phyloP scores from a whole-genome alignment of 1,140 invertebrate species.

The Zaprionus gabonicus region DNA sequence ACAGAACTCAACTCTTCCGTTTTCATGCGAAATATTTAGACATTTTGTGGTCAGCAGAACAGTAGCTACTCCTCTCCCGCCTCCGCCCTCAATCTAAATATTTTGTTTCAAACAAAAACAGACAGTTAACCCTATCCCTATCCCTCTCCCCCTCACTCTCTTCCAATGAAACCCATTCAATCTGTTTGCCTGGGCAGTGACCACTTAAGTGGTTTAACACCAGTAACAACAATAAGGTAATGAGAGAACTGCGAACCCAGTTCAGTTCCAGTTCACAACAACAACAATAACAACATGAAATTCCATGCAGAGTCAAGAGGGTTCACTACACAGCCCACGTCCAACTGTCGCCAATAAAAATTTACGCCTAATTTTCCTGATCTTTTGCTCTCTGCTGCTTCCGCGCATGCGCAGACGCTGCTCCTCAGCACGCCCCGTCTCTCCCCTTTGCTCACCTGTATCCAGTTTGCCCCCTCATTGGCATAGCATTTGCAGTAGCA shows the following conservation, averaged over 20 bases:
- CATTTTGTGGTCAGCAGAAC: constrained; percentile 54
- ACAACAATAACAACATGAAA: constrained; percentile 20
- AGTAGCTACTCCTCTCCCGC: constrained; percentile 27
- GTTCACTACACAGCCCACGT: background rate
- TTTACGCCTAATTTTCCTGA: constrained; percentile 65
- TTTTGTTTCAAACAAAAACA: constrained; percentile 27
- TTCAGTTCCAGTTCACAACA: background rate
- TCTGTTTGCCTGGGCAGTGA: constrained; percentile 48
- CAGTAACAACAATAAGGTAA: background rate
- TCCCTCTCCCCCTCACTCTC: constrained; percentile 18
- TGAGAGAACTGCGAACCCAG: background rate
- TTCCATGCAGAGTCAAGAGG: constrained; percentile 13
- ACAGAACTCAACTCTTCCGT: constrained; percentile 61
- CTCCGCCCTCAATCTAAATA: constrained; percentile 44
- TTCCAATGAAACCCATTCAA: constrained; percentile 39
- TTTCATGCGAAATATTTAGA: constrained; percentile 68
- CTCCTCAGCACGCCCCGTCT: background rate
- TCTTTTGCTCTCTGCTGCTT: constrained; percentile 38
- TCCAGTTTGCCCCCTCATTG: background rate
- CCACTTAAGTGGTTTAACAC: constrained; percentile 72
- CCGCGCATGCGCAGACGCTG: constrained; percentile 68
- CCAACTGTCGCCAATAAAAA: constrained; percentile 75
- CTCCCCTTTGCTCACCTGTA: background rate
- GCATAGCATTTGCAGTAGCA: background rate
- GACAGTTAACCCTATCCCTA: constrained; percentile 7